Conservation (phyloP, 2,797 vertebrate species). For the Catharus ustulatus region DNA sequence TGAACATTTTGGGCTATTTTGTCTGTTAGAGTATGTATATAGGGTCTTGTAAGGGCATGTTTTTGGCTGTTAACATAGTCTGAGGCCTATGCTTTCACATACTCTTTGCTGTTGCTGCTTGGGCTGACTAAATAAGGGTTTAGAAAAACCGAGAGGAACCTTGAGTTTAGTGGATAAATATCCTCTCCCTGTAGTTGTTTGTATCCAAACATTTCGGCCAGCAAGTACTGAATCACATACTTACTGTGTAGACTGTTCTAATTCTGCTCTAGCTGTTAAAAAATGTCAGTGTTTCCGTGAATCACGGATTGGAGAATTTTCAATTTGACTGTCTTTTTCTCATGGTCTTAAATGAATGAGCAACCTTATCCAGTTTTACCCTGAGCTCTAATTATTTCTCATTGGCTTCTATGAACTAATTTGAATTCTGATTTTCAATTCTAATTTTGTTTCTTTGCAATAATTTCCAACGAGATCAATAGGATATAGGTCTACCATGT, state of each 20-base stretch:
- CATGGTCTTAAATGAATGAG: not conserved
- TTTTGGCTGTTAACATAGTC: not conserved
- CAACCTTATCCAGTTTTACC: not conserved
- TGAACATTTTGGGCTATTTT: not conserved
- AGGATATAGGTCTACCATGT: not conserved
- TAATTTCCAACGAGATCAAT: not conserved
- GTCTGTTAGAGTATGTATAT: not conserved
- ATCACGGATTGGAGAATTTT: not conserved
- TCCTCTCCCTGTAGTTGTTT: not conserved
- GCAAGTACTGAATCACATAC: not conserved
- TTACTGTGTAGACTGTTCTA: not conserved
- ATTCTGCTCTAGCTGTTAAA: not conserved
- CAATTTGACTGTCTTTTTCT: not conserved
- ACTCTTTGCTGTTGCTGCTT: not conserved
- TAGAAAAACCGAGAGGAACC: not conserved
- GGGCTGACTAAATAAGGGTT: not conserved
- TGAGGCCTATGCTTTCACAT: not conserved
- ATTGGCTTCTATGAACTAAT: not conserved
- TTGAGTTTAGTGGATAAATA: not conserved
- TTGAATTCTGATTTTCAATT: not conserved
- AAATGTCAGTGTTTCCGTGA: not conserved
- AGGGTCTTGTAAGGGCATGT: not conserved
- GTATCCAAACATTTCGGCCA: not conserved
- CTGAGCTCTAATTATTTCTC: not conserved
- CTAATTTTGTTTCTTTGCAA: not conserved